These are phyloP conservation scores for Merluccius polli DNA, from an alignment of 2,797 vertebrate genomes.

Conservation along the genomic window DNA sequence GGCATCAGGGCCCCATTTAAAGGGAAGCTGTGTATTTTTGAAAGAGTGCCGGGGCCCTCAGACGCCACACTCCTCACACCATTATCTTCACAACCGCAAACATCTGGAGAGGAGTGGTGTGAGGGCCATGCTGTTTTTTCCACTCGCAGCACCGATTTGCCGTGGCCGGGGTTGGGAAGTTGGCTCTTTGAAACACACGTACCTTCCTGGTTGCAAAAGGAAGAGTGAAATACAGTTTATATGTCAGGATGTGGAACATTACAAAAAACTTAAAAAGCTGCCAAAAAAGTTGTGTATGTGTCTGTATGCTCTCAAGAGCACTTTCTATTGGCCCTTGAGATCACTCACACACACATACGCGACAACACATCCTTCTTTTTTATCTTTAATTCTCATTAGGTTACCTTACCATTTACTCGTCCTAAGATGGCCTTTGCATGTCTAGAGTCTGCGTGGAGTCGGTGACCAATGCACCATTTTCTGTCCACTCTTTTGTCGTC, in stretches of 20 bases:
- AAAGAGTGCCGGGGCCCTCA: constrained; percentile 11
- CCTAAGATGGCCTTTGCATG: not conserved
- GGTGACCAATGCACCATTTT: not conserved
- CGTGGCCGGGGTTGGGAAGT: not conserved
- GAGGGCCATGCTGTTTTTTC: constrained; percentile 23
- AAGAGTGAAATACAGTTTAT: not conserved
- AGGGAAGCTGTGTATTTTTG: constrained; percentile 27
- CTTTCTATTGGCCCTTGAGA: not conserved
- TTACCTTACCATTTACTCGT: not conserved
- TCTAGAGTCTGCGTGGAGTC: not conserved
- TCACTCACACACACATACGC: no score
- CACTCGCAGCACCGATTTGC: not conserved
- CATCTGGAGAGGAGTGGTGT: constrained; percentile 8
- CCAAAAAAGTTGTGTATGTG: not conserved
- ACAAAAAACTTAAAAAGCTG: no score
- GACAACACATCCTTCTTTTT: not conserved
- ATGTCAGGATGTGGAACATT: not conserved
- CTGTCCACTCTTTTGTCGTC: not conserved
- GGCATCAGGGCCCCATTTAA: constrained; percentile 30
- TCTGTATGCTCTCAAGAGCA: not conserved
- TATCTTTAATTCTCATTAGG: not conserved
- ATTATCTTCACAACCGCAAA: constrained; percentile 53
- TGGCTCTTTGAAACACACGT: not conserved
- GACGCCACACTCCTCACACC: not conserved
- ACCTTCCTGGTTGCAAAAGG: not conserved